Evolutionary conservation across 2,113 vertebrate genomes (phyloP).

Genomic region (Ammospiza nelsoni): DNA sequence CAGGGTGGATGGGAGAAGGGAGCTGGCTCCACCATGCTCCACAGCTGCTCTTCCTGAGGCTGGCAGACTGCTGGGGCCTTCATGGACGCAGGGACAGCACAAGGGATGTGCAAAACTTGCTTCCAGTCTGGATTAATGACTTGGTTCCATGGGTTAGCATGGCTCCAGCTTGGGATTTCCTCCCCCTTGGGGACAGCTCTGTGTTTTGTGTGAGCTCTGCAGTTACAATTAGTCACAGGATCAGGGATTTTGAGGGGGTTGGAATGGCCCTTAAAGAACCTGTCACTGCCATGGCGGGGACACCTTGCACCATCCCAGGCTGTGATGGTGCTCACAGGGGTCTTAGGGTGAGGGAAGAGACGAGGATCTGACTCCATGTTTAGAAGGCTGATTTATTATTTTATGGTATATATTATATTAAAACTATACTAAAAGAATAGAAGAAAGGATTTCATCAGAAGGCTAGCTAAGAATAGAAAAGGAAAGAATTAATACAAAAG

Average conservation of each 20-base stretch:
- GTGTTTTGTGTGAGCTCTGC: not conserved
- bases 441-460: too few relatives aligned
- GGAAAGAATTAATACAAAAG: too few relatives aligned
- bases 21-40: rapidly evolving
- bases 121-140: not conserved
- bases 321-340: too few relatives aligned
- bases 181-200: rapidly evolving
- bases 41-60: not conserved
- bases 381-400: too few relatives aligned
- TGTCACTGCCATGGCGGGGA: not conserved
- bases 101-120: not conserved
- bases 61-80: not conserved
- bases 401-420: too few relatives aligned
- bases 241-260: rapidly evolving
- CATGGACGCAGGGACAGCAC: rapidly evolving
- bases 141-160: rapidly evolving
- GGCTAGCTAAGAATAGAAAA: too few relatives aligned
- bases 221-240: not conserved
- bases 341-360: too few relatives aligned
- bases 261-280: not conserved
- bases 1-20: not conserved
- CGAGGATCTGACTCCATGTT: too few relatives aligned
- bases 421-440: too few relatives aligned
- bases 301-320: not conserved
- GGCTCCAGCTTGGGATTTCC: not conserved